Conservation (phyloP, 2,113 vertebrate species). For the Istiophorus platypterus region DNA sequence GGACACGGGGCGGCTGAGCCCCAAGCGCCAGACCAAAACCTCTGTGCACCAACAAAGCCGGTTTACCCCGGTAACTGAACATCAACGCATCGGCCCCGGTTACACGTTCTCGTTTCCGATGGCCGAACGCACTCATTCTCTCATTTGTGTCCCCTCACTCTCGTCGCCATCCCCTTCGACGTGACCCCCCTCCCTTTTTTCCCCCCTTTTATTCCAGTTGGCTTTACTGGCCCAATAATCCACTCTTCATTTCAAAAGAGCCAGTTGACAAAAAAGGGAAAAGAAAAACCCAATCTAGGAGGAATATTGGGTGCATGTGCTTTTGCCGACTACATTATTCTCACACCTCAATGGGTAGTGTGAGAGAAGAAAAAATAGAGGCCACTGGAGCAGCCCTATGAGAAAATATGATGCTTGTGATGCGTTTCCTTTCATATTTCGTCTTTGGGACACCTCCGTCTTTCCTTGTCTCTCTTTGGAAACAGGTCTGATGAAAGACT, state of each 20-base stretch:
- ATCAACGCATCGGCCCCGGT: slow-evolving; percentile 48
- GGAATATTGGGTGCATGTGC: too few relatives aligned
- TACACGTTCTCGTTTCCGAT: slow-evolving; percentile 15
- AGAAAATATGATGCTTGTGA: background rate
- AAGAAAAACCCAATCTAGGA: background rate
- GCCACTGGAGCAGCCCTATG: background rate
- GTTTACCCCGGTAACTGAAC: slow-evolving; percentile 50
- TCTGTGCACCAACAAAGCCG: slow-evolving; percentile 38
- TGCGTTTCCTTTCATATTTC: background rate
- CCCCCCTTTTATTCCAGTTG: slow-evolving; percentile 15
- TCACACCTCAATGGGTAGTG: background rate
- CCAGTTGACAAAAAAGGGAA: background rate
- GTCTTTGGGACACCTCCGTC: background rate
- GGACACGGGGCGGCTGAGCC: slow-evolving; percentile 53
- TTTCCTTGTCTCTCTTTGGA: slow-evolving; percentile 4
- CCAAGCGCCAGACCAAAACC: slow-evolving; percentile 54
- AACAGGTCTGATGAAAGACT: slow-evolving; percentile 36
- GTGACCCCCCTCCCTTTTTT: too few relatives aligned
- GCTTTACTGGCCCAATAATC: background rate
- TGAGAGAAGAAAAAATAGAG: slow-evolving; percentile 1
- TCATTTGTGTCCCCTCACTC: background rate
- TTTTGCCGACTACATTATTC: background rate
- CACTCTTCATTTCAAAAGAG: background rate
- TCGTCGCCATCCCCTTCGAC: slow-evolving; percentile 22
- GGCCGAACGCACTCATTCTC: background rate